Evolutionary conservation across 2,888 invertebrate species (phyloP).

Genomic region (Therioaphis trifolii): DNA sequence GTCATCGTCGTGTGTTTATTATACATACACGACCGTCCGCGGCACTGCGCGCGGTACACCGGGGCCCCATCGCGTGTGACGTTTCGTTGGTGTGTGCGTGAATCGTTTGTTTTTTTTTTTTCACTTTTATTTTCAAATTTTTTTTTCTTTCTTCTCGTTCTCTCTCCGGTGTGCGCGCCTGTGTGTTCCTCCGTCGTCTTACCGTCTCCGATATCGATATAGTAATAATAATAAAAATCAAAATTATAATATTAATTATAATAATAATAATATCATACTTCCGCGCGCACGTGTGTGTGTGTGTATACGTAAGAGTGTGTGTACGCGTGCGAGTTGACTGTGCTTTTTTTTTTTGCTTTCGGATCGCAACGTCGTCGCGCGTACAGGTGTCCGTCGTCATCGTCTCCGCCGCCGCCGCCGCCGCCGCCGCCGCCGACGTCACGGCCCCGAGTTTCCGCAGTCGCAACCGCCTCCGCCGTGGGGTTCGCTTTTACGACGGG

Average conservation of each 20-base stretch:
- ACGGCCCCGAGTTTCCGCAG: background rate
- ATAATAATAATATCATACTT: no score
- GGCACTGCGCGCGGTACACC: constrained; percentile 28
- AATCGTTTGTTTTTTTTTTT: background rate
- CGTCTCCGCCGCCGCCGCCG: background rate
- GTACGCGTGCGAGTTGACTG: background rate
- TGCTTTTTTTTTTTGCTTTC: no score
- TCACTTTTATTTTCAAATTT: background rate
- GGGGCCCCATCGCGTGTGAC: background rate
- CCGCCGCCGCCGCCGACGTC: background rate
- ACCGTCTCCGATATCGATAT: no score
- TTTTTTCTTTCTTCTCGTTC: background rate
- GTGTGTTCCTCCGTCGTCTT: background rate
- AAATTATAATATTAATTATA: no score
- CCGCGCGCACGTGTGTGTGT: background rate
- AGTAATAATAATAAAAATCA: no score
- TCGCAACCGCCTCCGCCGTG: background rate
- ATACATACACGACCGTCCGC: background rate
- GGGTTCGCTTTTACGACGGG: no score
- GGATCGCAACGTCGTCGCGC: no score
- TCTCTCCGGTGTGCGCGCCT: background rate
- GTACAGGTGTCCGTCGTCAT: background rate
- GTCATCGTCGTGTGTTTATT: background rate
- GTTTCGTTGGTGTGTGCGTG: background rate
- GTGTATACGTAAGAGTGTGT: background rate